Evolutionary conservation across 1,140 invertebrate species (phyloP).

Genomic region (Idris sp.): DNA sequence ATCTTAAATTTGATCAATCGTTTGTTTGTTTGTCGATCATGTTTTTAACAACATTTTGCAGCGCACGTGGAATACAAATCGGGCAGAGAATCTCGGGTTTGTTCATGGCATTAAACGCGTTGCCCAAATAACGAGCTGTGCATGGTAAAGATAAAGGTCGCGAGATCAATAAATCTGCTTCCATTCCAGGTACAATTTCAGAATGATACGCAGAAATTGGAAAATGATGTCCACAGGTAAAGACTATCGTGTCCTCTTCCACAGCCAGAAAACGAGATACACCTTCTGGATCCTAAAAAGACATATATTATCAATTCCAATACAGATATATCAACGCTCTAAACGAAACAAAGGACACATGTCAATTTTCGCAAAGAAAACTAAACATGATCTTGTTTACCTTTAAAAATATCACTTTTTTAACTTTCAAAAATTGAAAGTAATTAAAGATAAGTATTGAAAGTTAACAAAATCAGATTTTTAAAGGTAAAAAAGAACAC

Average conservation of each 20-base stretch:
- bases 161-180: constrained; percentile 72
- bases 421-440: no score
- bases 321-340: no score
- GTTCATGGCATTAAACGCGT: constrained; percentile 63
- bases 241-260: constrained; percentile 74
- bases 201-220: constrained; percentile 70
- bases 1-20: constrained; percentile 25
- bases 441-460: no score
- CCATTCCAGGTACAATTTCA: constrained; percentile 73
- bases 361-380: no score
- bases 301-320: constrained; percentile 13
- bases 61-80: constrained; percentile 69
- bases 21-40: constrained; percentile 61
- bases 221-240: constrained; percentile 77
- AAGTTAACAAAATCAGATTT: no score
- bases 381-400: no score
- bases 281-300: constrained; percentile 68
- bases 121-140: constrained; percentile 72
- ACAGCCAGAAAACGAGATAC: constrained; percentile 70
- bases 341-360: no score
- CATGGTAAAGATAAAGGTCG: constrained; percentile 69
- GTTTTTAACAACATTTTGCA: constrained; percentile 68
- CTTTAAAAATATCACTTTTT: no score
- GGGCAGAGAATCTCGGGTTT: constrained; percentile 74
- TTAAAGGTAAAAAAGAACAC: no score